Evolutionary conservation across 2,113 vertebrate species (phyloP), one percentile per base, ranked within the genome.

Genomic region (Abramis brama): DNA sequence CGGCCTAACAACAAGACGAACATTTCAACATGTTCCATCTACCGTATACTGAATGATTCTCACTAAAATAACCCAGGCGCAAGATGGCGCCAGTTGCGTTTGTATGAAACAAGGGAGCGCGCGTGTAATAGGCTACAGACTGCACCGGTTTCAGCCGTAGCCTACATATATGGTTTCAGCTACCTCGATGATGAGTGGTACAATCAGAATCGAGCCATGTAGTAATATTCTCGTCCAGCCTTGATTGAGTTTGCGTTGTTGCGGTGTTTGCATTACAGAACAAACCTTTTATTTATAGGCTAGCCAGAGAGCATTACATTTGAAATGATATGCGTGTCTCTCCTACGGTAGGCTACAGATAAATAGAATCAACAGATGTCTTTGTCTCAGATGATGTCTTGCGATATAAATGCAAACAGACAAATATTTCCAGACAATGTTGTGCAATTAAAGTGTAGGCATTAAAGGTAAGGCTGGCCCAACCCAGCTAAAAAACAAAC

Each of bases 361-460:
- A 25, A 27, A 75, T 17, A 27, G 52, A 77, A 77, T 17, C 75
- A 77, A 55, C 75, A 55, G 7, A 21, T 21, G 9, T 4, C 50
- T 77, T 77, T 77, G 75, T 55, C 75, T 77, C 25, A 27, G 5
- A 9, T 25, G 12, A 25, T 25, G 23, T 7, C 43, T 75, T 77
- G 47, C 47, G 25, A 52, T 47, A 52, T 55, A 10, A 76, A 77
- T 4, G 50, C 47, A 77, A 77, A 55, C 75, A 55, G 75, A 77
- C 75, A 77, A 55, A 78, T 39, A 47, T 50, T 27, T 78, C 62
- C 82, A 59, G 39, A 43, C 70, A 47, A 15, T 45, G 13, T 36
- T 33, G 50, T 25, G 13, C 21, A 50, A 4, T n/a, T n/a, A n/a
- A n/a, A n/a, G n/a, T n/a, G n/a, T n/a, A n/a, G n/a, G 30, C 2